These are phyloP conservation scores for Sebastes aleutianus DNA, from an alignment of 2,797 vertebrate species.

Conservation along the genomic window DNA sequence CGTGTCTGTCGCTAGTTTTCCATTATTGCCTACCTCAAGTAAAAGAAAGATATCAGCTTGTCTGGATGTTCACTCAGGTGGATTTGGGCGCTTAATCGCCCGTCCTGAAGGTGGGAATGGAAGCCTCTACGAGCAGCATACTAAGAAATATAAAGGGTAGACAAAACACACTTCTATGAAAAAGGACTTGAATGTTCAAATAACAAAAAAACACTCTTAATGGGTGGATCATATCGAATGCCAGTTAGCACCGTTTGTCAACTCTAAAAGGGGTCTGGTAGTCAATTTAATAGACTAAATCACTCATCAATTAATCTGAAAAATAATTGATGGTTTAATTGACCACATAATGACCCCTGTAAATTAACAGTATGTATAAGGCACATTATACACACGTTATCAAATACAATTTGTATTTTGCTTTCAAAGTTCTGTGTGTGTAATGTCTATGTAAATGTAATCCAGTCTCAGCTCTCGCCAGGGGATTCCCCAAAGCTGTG, in stretches of 20 bases:
- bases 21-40: conserved; percentile 19
- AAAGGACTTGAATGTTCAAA: neutral
- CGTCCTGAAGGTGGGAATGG: neutral
- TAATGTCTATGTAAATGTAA: neutral
- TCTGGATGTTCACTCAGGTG: neutral
- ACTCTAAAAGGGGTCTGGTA: neutral
- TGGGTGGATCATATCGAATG: neutral
- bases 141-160: neutral
- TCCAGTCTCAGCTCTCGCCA: neutral
- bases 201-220: neutral
- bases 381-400: neutral
- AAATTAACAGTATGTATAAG: neutral
- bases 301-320: neutral
- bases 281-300: neutral
- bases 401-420: neutral
- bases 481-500: neutral
- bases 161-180: neutral
- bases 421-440: neutral
- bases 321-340: neutral
- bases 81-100: conserved; percentile 11
- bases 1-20: conserved; percentile 6
- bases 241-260: neutral
- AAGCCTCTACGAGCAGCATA: neutral
- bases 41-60: neutral
- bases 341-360: neutral